Percentiles rank a stretch among this genome's conserved stretches.
Conservation (phyloP, 2,888 invertebrate species). For the Spodoptera littoralis region DNA sequence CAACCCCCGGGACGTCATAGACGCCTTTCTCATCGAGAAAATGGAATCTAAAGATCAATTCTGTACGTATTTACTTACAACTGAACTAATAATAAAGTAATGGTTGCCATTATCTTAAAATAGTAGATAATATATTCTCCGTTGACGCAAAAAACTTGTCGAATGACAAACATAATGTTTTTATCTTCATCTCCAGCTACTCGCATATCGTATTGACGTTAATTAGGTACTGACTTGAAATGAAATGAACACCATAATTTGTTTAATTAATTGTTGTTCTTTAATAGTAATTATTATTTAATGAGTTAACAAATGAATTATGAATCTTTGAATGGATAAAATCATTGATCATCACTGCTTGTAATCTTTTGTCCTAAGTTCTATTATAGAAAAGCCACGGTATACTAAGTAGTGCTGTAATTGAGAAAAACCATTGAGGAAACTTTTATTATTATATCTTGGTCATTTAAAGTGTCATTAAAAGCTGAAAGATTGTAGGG, state of each 20-base stretch:
- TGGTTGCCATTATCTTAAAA: constrained; percentile 13
- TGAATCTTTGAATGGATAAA: too few relatives aligned
- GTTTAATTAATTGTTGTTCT: neutral
- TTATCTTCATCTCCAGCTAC: constrained; percentile 17
- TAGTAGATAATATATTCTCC: constrained; percentile 7
- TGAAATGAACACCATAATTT: constrained; percentile 16
- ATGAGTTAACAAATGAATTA: too few relatives aligned
- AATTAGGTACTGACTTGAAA: constrained; percentile 21
- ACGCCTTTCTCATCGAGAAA: constrained; percentile 90
- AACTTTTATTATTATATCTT: too few relatives aligned
- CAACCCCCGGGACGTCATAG: constrained; percentile 90
- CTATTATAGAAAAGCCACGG: too few relatives aligned
- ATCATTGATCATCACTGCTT: too few relatives aligned
- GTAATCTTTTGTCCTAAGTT: too few relatives aligned
- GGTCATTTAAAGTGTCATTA: neutral
- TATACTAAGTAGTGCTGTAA: too few relatives aligned
- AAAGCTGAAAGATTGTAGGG: neutral
- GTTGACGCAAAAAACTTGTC: constrained; percentile 29
- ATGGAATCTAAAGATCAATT: constrained; percentile 74
- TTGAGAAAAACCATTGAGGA: too few relatives aligned
- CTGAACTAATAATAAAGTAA: constrained; percentile 4
- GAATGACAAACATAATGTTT: constrained; percentile 28
- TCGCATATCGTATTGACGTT: constrained; percentile 17
- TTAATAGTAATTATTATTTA: too few relatives aligned
- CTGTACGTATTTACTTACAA: constrained; percentile 42